Evolutionary conservation across 2,888 invertebrate genomes (phyloP).

Genomic region (Drepana falcataria): DNA sequence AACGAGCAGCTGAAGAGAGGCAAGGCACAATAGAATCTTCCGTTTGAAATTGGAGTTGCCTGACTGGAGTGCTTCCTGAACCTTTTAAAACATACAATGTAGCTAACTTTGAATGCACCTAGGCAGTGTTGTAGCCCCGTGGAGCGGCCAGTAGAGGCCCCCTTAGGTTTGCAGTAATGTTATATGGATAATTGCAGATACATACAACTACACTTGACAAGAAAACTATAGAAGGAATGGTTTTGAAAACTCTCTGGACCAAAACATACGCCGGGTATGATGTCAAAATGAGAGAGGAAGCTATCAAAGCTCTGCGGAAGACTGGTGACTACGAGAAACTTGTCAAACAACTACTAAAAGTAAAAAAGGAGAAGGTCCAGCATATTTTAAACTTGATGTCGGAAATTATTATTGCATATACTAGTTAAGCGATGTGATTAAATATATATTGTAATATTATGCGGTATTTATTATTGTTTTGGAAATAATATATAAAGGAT

Average conservation of each 20-base stretch:
- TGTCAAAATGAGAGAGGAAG: conserved; percentile 43
- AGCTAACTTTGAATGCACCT: no score
- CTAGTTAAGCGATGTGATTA: conserved; percentile 21
- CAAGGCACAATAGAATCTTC: no score
- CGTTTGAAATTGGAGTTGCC: no score
- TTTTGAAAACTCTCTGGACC: conserved; percentile 60
- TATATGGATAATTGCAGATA: no score
- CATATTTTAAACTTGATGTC: conserved; percentile 45
- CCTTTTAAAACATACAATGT: no score
- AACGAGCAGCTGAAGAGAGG: no score
- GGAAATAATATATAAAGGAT: no score
- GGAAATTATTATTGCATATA: conserved; percentile 51
- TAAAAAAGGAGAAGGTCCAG: conserved; percentile 49
- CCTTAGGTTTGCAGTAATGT: no score
- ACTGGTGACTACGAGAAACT: conserved; percentile 52
- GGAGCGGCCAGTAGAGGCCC: no score
- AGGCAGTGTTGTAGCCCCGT: no score
- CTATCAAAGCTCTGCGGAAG: conserved; percentile 45
- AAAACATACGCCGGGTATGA: conserved; percentile 53
- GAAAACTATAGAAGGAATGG: conserved; percentile 57
- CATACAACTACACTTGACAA: conserved; percentile 31
- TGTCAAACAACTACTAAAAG: conserved; percentile 38
- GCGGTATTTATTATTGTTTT: no score
- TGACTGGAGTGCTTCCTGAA: no score
- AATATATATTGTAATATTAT: background rate